phyloP scores from a whole-genome alignment of 23 tunicate genomes.

The Halocynthia roretzi region DNA sequence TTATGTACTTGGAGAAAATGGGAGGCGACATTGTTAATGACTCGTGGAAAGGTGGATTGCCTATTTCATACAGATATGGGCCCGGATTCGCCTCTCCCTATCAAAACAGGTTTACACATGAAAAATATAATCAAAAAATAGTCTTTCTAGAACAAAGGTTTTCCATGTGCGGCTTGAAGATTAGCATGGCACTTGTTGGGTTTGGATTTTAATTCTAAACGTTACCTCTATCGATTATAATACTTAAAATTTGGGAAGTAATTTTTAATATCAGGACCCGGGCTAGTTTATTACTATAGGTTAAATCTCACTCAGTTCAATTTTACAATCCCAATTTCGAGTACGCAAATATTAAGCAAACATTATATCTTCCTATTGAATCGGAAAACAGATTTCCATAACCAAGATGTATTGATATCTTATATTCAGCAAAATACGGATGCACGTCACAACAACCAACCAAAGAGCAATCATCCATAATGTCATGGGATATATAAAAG shows the following conservation, averaged over 20 bases:
- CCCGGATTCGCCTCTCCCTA: conserved; percentile 37
- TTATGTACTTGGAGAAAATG: conserved; percentile 47
- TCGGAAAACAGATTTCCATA: not conserved
- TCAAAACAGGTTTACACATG: too few species aligned
- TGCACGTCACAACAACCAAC: conserved; percentile 24
- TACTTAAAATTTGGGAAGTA: not conserved
- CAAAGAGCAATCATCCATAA: conserved; percentile 12
- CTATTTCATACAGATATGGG: conserved; percentile 76
- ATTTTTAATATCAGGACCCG: too few species aligned
- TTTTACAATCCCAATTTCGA: too few species aligned
- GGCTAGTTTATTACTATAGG: too few species aligned
- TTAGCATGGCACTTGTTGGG: not conserved
- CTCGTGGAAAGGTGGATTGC: conserved; percentile 64
- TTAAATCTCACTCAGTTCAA: too few species aligned
- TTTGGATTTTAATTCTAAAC: not conserved
- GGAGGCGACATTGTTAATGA: conserved; percentile 49
- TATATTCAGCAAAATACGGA: conserved; percentile 11
- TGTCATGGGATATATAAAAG: conserved; percentile 22
- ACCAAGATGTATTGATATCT: not conserved
- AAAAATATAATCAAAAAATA: too few species aligned
- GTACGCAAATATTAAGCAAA: too few species aligned
- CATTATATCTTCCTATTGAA: too few species aligned
- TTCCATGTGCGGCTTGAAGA: too few species aligned
- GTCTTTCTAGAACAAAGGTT: too few species aligned
- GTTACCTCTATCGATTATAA: not conserved